Evolutionary conservation across 2,888 invertebrate species (phyloP), one percentile per base, ranked within the genome.

Genomic region (Drosophila buzzatii): DNA sequence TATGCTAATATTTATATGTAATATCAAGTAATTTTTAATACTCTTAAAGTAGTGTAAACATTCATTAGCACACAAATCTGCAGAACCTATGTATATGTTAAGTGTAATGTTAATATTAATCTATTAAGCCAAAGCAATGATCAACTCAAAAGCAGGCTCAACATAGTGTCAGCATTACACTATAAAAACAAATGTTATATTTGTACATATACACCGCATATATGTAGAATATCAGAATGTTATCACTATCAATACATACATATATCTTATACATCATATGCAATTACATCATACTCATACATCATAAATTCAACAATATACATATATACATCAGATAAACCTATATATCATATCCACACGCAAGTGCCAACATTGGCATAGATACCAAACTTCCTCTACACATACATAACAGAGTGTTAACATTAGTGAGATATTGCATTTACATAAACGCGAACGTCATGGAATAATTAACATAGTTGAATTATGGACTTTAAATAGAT

Each of bases 401-500:
- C 10, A 12, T 18, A 18, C 31, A 49, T 33, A 49, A 33, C 49
- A 49, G 31, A n/a, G 49, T 49, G 31, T 33, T 53, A 53, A 53
- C 52, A 53, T 53, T 20, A 7, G 23, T 23, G 9, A 9, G 8
- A 35, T 16, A 16, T 9, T 20, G 18, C 33, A 51, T 33, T 51
- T 18, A 51, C 33, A 51, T 51, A 51, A 51, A 35, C 14, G 18
- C 31, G 27, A 35, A 20, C 33, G 33, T 35, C 18, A 20, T 12
- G 18, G 16, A 23, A 23, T 20, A 37, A 53, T 53, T 53, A 53
- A 53, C 52, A 52, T 37, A 37, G 37, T 10, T 37, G 23, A 35
- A 23, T 53, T 49, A 49, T 49, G n/a, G 51, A 18, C 35, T 51
- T 12, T 35, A 53, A 37, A 10, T 23, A 6, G 35, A 52, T 52